phyloP scores from a whole-genome alignment of 1,140 invertebrate genomes.

The Drosophila azteca region DNA sequence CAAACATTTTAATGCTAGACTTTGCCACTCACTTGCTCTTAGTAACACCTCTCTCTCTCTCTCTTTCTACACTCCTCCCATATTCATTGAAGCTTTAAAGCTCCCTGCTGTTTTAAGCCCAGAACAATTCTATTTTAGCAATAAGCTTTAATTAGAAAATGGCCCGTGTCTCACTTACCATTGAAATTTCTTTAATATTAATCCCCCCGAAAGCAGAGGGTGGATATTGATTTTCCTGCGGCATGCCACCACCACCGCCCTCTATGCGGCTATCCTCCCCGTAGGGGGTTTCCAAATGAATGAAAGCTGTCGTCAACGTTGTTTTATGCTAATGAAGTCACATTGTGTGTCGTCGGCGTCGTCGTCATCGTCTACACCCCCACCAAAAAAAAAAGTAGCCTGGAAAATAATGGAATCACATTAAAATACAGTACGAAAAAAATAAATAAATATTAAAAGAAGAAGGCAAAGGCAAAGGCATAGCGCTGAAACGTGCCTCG shows the following conservation, averaged over 20 bases:
- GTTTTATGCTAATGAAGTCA: conserved; percentile 75
- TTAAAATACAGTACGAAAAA: conserved; percentile 37
- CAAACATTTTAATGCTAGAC: conserved; percentile 64
- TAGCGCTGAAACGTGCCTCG: conserved; percentile 52
- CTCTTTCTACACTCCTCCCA: background rate
- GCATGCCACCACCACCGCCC: conserved; percentile 13
- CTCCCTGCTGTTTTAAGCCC: conserved; percentile 11
- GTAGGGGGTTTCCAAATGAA: background rate
- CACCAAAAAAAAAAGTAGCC: conserved; percentile 38
- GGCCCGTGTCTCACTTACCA: conserved; percentile 22
- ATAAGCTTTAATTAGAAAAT: conserved; percentile 41
- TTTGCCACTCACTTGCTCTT: background rate
- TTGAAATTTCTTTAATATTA: conserved; percentile 32
- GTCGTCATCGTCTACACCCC: conserved; percentile 51
- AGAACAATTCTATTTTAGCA: background rate
- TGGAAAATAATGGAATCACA: conserved; percentile 56
- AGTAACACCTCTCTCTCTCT: conserved; percentile 21
- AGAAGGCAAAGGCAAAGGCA: conserved; percentile 3
- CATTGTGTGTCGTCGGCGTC: conserved; percentile 37
- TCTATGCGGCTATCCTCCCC: background rate
- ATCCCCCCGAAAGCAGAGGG: background rate
- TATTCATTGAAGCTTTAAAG: conserved; percentile 47
- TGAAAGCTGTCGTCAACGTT: conserved; percentile 52
- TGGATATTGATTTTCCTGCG: conserved; percentile 48
- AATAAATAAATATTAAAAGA: conserved; percentile 16